A percentile compares a stretch with the other conserved stretches of the same genome.
Evolutionary conservation across 2,888 invertebrate species (phyloP).

Genomic region (Drosophila sordidapex): DNA sequence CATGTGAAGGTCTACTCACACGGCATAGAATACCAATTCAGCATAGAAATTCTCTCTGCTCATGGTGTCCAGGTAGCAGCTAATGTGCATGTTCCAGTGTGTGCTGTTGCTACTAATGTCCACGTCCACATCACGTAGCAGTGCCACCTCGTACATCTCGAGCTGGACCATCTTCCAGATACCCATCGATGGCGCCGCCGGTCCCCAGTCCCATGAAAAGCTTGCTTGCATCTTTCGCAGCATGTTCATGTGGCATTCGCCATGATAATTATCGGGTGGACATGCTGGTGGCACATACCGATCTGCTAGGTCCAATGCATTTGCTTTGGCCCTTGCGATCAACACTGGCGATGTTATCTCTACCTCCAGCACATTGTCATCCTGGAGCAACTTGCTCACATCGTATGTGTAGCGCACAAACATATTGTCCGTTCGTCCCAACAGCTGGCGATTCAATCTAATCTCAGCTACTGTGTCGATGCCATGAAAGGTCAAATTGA

Average conservation of each 20-base stretch:
- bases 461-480: constrained; percentile 93
- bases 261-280: constrained; percentile 91
- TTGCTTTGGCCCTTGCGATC: constrained; percentile 86
- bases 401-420: constrained; percentile 92
- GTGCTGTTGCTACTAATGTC: constrained; percentile 72
- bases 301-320: constrained; percentile 49
- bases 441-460: constrained; percentile 88
- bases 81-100: constrained; percentile 85
- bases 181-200: constrained; percentile 96
- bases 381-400: constrained; percentile 86
- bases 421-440: constrained; percentile 93
- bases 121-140: constrained; percentile 88
- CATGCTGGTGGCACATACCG: constrained; percentile 89
- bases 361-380: constrained; percentile 87
- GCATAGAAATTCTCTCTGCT: constrained; percentile 79
- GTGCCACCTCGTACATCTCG: constrained; percentile 88
- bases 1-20: constrained; percentile 71
- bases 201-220: constrained; percentile 99
- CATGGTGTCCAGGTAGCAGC: constrained; percentile 84
- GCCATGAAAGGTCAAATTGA: constrained; percentile 91
- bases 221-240: constrained; percentile 97
- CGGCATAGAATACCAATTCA: constrained; percentile 81
- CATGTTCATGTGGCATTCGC: constrained; percentile 97
- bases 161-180: constrained; percentile 91
- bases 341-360: constrained; percentile 89